Conservation (phyloP, 2,113 vertebrate genomes). For the Aythya baeri region DNA sequence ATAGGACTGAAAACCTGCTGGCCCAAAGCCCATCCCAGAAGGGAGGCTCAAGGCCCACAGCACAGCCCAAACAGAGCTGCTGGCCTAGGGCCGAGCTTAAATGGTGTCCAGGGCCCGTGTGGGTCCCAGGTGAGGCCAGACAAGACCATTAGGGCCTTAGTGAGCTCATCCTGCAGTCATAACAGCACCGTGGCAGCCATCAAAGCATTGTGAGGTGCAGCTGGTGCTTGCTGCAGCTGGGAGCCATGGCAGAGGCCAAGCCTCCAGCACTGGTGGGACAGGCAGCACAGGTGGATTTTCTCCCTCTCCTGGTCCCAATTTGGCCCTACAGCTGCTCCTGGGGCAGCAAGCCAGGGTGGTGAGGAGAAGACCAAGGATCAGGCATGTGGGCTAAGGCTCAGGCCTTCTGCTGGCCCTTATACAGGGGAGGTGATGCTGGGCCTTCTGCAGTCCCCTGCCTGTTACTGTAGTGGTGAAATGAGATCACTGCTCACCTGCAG, state of each 20-base stretch:
- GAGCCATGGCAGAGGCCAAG: not conserved
- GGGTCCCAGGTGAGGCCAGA: not conserved
- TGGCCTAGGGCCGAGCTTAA: not conserved
- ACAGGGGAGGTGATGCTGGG: not conserved
- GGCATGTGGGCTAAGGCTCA: not conserved
- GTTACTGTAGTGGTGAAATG: fast-evolving
- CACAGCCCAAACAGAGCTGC: fast-evolving
- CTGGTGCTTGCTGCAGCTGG: not conserved
- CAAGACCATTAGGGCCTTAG: not conserved
- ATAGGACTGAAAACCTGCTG: fast-evolving
- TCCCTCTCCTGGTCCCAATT: not conserved
- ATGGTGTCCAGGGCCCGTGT: fast-evolving
- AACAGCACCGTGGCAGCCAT: not conserved
- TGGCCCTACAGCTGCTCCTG: not conserved
- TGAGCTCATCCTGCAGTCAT: not conserved
- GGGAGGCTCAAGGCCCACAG: not conserved
- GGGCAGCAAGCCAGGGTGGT: not conserved
- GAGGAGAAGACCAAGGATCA: not conserved
- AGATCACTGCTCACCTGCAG: fast-evolving
- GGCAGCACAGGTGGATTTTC: fast-evolving
- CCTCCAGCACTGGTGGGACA: not conserved
- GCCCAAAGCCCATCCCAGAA: fast-evolving
- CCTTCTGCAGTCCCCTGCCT: not conserved
- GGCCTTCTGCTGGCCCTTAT: not conserved
- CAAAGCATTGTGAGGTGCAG: fast-evolving